Conservation (phyloP, 1,140 invertebrate genomes). For the Zophobas morio region DNA sequence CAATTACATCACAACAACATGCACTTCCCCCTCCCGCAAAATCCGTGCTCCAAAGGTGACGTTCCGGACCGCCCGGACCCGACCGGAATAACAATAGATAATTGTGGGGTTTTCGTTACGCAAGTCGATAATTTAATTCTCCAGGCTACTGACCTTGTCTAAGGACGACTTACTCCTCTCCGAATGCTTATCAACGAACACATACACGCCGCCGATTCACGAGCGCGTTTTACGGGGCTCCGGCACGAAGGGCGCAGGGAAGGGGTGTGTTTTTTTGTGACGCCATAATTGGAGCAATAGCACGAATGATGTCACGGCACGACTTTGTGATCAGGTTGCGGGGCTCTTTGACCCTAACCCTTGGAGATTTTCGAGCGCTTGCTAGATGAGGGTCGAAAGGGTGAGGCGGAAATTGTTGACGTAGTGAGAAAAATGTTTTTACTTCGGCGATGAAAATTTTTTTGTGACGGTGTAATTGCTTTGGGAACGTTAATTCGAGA, state of each 20-base stretch:
- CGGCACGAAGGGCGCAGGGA: neutral
- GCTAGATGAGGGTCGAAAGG: too few relatives aligned
- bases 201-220: neutral
- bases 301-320: neutral
- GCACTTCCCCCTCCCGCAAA: too few relatives aligned
- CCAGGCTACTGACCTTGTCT: constrained; percentile 46
- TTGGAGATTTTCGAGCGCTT: too few relatives aligned
- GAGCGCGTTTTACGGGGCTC: neutral
- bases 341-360: too few relatives aligned
- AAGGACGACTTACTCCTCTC: constrained; percentile 29
- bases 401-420: too few relatives aligned
- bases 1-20: too few relatives aligned
- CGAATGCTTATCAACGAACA: constrained; percentile 21
- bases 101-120: constrained; percentile 42
- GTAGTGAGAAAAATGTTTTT: too few relatives aligned
- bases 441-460: too few relatives aligned
- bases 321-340: neutral
- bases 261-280: constrained; percentile 3
- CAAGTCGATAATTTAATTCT: constrained; percentile 48
- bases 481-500: too few relatives aligned
- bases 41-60: too few relatives aligned
- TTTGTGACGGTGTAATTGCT: too few relatives aligned
- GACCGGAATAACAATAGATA: constrained; percentile 39
- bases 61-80: neutral
- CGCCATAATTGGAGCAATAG: neutral